Conservation (phyloP, 1,140 invertebrate species). For the Phthorimaea operculella region DNA sequence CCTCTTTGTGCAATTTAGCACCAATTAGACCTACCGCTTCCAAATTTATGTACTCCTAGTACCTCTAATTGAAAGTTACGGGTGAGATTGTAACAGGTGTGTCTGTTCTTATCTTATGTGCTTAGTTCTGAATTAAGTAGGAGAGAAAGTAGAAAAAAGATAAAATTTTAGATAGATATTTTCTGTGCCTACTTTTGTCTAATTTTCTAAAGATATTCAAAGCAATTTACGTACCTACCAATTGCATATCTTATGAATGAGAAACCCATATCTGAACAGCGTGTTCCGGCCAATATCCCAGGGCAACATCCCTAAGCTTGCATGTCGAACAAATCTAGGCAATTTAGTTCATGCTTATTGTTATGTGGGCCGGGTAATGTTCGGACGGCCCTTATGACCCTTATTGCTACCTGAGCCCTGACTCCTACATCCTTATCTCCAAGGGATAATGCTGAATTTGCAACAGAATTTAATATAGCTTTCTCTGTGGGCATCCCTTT, state of each 20-base stretch:
- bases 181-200: too few species aligned
- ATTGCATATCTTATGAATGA: too few species aligned
- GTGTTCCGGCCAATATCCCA: too few species aligned
- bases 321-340: slow-evolving; percentile 33
- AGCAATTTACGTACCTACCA: too few species aligned
- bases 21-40: not conserved
- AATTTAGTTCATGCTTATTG: slow-evolving; percentile 42
- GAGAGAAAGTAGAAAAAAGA: too few species aligned
- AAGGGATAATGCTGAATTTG: not conserved
- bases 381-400: slow-evolving; percentile 23
- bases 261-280: too few species aligned
- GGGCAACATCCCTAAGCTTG: too few species aligned
- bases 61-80: not conserved
- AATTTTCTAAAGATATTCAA: too few species aligned
- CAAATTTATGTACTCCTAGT: not conserved
- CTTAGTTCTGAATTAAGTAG: too few species aligned
- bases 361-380: slow-evolving; percentile 28
- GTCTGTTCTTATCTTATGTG: too few species aligned
- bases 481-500: slow-evolving; percentile 14
- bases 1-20: not conserved
- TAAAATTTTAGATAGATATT: too few species aligned
- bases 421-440: slow-evolving; percentile 4
- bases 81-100: too few species aligned
- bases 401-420: slow-evolving; percentile 24
- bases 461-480: not conserved